phyloP scores from a whole-genome alignment of 2,888 invertebrate species.

The Coecobrya sp. region DNA sequence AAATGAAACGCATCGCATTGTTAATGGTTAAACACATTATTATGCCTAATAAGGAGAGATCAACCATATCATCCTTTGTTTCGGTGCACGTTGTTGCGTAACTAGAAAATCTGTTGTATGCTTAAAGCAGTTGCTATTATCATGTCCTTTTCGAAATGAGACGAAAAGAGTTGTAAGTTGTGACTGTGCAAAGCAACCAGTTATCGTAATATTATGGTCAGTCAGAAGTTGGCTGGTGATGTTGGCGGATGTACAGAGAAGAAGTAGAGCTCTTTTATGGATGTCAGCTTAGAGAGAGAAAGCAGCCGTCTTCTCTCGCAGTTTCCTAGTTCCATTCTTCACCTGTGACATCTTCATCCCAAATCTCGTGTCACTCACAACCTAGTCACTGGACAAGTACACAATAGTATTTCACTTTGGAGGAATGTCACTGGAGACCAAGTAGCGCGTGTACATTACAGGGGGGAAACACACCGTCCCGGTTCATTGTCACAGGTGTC shows the following conservation, averaged over 20 bases:
- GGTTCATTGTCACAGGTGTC: conserved; percentile 73
- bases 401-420: conserved; percentile 20
- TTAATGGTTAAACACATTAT: conserved; percentile 13
- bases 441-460: neutral
- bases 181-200: conserved; percentile 13
- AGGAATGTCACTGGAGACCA: conserved; percentile 66
- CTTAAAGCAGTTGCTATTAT: neutral
- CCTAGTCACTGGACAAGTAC: conserved; percentile 73
- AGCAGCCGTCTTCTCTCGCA: conserved; percentile 33
- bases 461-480: neutral
- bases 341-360: conserved; percentile 77
- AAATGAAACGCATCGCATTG: conserved; percentile 40
- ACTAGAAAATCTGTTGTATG: neutral
- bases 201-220: conserved; percentile 11
- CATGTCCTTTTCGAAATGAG: conserved; percentile 30
- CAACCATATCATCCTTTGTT: conserved; percentile 49
- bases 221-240: conserved; percentile 54
- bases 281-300: conserved; percentile 46
- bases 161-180: neutral
- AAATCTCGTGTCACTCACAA: conserved; percentile 54
- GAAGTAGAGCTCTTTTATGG: conserved; percentile 2
- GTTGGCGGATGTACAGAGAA: conserved; percentile 54
- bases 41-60: conserved; percentile 35
- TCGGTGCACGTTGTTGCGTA: conserved; percentile 46
- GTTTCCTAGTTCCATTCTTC: neutral